Conservation (phyloP, 2,888 invertebrate genomes). For the Chalcis sispes region DNA sequence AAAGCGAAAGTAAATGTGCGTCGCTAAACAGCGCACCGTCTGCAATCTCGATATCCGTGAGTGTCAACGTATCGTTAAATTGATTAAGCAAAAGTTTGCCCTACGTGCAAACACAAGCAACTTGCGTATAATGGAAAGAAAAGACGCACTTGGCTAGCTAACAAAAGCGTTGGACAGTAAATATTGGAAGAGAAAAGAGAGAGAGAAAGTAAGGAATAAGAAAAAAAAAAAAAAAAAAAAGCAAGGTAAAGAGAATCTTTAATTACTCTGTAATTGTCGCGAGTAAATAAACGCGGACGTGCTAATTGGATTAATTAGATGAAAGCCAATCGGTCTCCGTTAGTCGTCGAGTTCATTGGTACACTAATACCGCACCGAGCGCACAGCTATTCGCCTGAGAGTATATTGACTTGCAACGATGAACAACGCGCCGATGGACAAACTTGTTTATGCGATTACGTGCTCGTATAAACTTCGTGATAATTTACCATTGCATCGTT, state of each 20-base stretch:
- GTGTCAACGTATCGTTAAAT: not conserved
- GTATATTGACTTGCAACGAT: not conserved
- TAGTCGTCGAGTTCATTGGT: slow-evolving; percentile 29
- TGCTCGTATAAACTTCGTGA: not conserved
- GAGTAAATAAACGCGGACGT: slow-evolving; percentile 55
- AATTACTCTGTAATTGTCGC: slow-evolving; percentile 65
- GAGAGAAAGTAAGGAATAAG: not conserved
- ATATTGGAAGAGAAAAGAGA: too few relatives aligned
- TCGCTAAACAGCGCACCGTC: too few relatives aligned
- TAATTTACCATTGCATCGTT: not conserved
- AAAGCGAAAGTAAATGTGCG: too few relatives aligned
- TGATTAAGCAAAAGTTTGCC: not conserved
- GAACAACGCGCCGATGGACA: not conserved
- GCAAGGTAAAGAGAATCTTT: slow-evolving; percentile 51
- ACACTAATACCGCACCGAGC: not conserved
- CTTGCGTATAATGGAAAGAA: too few relatives aligned
- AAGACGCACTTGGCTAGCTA: too few relatives aligned
- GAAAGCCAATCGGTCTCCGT: slow-evolving; percentile 43
- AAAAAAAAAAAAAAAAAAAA: slow-evolving; percentile 21
- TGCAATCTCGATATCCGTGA: not conserved
- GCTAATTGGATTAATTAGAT: slow-evolving; percentile 67
- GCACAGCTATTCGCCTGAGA: not conserved
- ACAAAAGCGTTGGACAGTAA: too few relatives aligned
- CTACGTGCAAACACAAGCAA: too few relatives aligned
- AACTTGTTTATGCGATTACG: not conserved